Evolutionary conservation across 2,797 vertebrate genomes (phyloP).

Genomic region (Gobionotothen gibberifrons): DNA sequence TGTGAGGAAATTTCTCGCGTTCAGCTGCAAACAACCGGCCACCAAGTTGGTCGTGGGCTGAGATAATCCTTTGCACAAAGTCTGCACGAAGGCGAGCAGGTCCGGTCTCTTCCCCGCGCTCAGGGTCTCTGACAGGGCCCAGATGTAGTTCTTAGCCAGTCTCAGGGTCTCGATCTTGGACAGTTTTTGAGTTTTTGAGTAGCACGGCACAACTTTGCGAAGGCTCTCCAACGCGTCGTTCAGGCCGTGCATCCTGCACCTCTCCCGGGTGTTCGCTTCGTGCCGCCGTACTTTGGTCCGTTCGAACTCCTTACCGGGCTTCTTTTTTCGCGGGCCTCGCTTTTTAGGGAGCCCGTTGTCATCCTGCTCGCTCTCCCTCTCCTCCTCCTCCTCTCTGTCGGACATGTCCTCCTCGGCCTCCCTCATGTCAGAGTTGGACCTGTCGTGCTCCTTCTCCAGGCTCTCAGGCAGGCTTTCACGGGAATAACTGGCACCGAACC

Average conservation of each 20-base stretch:
- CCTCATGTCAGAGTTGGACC: constrained; percentile 64
- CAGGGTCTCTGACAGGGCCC: constrained; percentile 98
- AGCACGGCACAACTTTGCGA: constrained; percentile 98
- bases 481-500: constrained; percentile 93
- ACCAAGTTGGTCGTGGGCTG: constrained; percentile 99
- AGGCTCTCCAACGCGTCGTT: constrained; percentile 97
- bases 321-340: constrained; percentile 95
- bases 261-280: constrained; percentile 95
- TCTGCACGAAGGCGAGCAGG: constrained; percentile 96
- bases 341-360: constrained; percentile 90
- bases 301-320: constrained; percentile 88
- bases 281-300: constrained; percentile 93
- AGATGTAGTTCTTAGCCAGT: constrained; percentile 98
- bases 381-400: constrained; percentile 77
- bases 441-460: constrained; percentile 61
- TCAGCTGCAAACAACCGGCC: constrained; percentile 97
- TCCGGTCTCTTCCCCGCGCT: constrained; percentile 96
- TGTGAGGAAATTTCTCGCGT: constrained; percentile 96
- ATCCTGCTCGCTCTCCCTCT: constrained; percentile 90
- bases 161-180: constrained; percentile 98
- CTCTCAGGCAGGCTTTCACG: constrained; percentile 89
- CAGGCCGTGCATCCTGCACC: constrained; percentile 96
- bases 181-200: constrained; percentile 99
- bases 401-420: constrained; percentile 71
- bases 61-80: constrained; percentile 97